Evolutionary conservation across 1,140 invertebrate genomes (phyloP).

Genomic region (Chironomus striatipennis): DNA sequence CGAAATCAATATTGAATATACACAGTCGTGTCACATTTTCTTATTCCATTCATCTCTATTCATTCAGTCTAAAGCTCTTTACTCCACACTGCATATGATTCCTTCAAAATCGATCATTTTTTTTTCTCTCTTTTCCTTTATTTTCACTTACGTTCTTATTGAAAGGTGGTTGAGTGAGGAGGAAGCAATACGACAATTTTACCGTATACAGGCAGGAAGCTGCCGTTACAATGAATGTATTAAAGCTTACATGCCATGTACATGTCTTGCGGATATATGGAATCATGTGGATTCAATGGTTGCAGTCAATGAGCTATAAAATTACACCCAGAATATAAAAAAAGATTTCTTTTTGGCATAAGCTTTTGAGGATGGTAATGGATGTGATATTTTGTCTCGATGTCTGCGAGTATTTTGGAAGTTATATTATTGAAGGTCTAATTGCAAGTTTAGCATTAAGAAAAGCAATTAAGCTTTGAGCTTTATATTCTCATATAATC

Average conservation of each 20-base stretch:
- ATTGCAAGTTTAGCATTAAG: too few species aligned
- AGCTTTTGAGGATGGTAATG: too few species aligned
- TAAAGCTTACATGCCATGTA: not conserved
- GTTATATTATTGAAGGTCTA: too few species aligned
- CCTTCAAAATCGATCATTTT: not conserved
- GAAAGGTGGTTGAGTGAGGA: too few species aligned
- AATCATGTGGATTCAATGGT: conserved; percentile 1
- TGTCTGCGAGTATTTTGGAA: too few species aligned
- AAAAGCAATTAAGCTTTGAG: not conserved
- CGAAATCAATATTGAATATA: not conserved
- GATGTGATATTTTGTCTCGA: too few species aligned
- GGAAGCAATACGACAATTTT: not conserved
- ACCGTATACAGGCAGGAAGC: too few species aligned
- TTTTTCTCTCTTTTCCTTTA: not conserved
- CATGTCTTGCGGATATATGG: not conserved
- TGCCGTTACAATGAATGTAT: not conserved
- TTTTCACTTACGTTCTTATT: too few species aligned
- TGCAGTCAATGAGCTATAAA: conserved; percentile 17
- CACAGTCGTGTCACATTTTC: not conserved
- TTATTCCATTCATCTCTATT: too few species aligned
- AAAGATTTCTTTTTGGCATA: not conserved
- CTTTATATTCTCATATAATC: not conserved
- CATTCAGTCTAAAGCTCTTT: too few species aligned
- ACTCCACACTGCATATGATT: too few species aligned
- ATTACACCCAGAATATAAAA: not conserved